These are phyloP conservation scores for Botrylloides violaceus DNA, from an alignment of 23 tunicate species.

Conservation along the genomic window DNA sequence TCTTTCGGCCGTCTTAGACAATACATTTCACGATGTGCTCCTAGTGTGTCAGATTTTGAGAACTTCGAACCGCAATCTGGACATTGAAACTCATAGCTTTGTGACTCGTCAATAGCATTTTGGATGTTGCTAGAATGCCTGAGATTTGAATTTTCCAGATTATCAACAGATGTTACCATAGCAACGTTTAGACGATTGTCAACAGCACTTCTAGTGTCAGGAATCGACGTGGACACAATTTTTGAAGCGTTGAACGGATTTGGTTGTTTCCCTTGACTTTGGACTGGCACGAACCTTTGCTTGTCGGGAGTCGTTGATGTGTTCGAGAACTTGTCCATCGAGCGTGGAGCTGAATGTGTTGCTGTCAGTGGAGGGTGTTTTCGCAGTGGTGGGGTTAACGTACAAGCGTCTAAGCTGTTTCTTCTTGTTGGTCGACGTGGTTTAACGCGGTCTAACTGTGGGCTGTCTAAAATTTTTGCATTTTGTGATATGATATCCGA, in stretches of 20 bases:
- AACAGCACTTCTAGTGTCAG: not conserved
- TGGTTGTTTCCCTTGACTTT: too few species aligned
- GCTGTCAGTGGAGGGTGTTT: slow-evolving; percentile 15
- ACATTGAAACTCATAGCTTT: too few species aligned
- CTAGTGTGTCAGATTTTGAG: not conserved
- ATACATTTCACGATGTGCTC: not conserved
- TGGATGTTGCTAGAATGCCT: too few species aligned
- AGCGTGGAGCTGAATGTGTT: slow-evolving; percentile 17
- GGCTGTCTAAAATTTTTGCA: slow-evolving; percentile 58
- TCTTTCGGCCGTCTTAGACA: not conserved
- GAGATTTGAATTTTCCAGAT: too few species aligned
- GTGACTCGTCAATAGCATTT: too few species aligned
- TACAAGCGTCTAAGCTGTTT: slow-evolving; percentile 67
- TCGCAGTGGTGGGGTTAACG: slow-evolving; percentile 33
- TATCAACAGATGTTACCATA: too few species aligned
- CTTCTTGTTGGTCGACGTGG: slow-evolving; percentile 70
- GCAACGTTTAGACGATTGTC: too few species aligned
- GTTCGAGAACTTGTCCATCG: not conserved
- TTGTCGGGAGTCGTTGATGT: too few species aligned
- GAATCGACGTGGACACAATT: not conserved
- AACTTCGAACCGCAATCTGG: not conserved
- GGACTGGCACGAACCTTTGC: not conserved
- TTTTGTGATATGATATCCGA: slow-evolving; percentile 71
- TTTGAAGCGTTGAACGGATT: too few species aligned
- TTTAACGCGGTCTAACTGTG: slow-evolving; percentile 71